Base-by-base conservation (phyloP, 2,113 vertebrate genomes). In the Pardalotus punctatus region DNA sequence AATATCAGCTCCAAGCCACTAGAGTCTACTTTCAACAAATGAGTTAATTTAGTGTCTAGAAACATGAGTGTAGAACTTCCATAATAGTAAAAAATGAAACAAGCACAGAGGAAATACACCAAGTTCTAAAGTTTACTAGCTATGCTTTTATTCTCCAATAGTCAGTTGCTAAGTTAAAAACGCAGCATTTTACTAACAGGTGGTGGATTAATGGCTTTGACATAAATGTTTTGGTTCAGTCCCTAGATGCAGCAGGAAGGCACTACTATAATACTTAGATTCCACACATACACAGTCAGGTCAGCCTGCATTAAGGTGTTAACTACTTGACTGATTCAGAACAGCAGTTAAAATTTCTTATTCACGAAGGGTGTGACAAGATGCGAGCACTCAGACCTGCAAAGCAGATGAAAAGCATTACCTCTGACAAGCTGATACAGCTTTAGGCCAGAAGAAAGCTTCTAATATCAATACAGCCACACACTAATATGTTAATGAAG, bases 401-500 rank as follows among this genome's bases (percentile, higher is more conserved):
- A 61, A 24, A 86, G 36, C 15, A 58, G 58, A 45, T 58, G 21
- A 64, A 38, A 70, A 61, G 43, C 0, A 0, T 22, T 56, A 47
- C 53, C 50, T 92, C 25, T 13, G 6, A 66, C 13, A 1, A 53
- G 65, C n/a, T 47, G 45, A 60, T 21, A 64, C 22, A 48, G 62
- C 28, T 84, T 64, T 24, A 66, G 0, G 6, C 62, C 36, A 90
- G 42, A n/a, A 84, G 31, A 27, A 88, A 43, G 29, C 19, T n/a
- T 43, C 8, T 14, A n/a, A 21, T 24, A 61, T 5, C 0, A 0
- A 43, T 8, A 48, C 0, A 86, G 10, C 25, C 48, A 65, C 45
- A 38, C 15, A 8, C 2, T 36, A 12, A 4, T 18, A 33, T 4
- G 16, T 9, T 53, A 62, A 72, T 45, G 20, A 87, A 67, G 33